Conservation (phyloP, 2,888 invertebrate genomes). For the Conops quadrifasciatus region DNA sequence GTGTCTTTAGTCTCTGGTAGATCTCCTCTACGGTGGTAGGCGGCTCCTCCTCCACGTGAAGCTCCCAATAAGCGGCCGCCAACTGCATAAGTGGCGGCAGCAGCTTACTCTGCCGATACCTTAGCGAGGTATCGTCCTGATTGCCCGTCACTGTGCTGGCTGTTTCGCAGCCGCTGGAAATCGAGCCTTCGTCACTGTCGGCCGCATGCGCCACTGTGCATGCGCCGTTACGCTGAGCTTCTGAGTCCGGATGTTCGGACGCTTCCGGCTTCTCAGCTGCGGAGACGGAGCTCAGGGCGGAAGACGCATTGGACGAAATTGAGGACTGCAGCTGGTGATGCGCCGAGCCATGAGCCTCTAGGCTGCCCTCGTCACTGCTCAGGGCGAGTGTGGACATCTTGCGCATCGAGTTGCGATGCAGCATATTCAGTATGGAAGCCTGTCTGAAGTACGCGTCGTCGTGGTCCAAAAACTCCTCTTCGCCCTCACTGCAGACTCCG, state of each 20-base stretch:
- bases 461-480: constrained; percentile 55
- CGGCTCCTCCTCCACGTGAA: constrained; percentile 40
- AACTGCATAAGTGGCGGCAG: constrained; percentile 19
- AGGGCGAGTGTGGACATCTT: constrained; percentile 53
- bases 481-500: constrained; percentile 58
- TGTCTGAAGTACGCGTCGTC: constrained; percentile 63
- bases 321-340: constrained; percentile 57
- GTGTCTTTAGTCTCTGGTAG: constrained; percentile 48
- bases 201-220: not conserved
- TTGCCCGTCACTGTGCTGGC: constrained; percentile 75
- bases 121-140: constrained; percentile 61
- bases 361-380: constrained; percentile 56
- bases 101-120: constrained; percentile 49
- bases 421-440: constrained; percentile 61
- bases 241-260: not conserved
- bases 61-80: constrained; percentile 1
- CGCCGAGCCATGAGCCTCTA: constrained; percentile 46
- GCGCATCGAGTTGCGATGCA: constrained; percentile 62
- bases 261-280: not conserved
- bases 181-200: constrained; percentile 79
- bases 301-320: constrained; percentile 57
- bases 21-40: constrained; percentile 41
- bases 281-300: constrained; percentile 44
- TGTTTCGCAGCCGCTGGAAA: constrained; percentile 84
- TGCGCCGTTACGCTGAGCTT: not conserved